A percentile compares a stretch with the other conserved stretches of the same genome.
Evolutionary conservation across 2,797 vertebrate genomes (phyloP).

Genomic region (Gymnoscopelus microlampas): DNA sequence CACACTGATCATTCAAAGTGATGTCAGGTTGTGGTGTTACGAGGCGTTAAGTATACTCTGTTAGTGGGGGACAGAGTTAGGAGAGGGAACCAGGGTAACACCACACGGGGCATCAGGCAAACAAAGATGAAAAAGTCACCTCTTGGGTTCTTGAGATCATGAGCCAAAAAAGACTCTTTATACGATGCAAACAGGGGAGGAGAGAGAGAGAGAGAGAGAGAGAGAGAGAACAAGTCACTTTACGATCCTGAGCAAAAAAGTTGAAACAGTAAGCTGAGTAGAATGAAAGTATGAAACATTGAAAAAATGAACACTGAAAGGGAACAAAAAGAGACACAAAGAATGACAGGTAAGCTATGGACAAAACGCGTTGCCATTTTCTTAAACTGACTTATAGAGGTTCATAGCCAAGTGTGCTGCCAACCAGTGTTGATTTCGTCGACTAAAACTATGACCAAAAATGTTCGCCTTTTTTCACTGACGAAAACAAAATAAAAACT

Average conservation of each 20-base stretch:
- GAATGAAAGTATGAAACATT: conserved; percentile 42
- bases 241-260: conserved; percentile 72
- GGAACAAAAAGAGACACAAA: conserved; percentile 6
- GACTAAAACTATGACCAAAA: no score
- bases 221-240: conserved; percentile 84
- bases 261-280: conserved; percentile 40
- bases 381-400: conserved; percentile 54
- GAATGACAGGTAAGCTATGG: conserved; percentile 15
- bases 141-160: conserved; percentile 99
- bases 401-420: background rate
- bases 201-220: conserved; percentile 81
- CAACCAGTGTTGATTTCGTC: background rate
- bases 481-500: no score
- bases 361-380: conserved; percentile 65
- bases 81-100: conserved; percentile 7
- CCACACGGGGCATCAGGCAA: conserved; percentile 68
- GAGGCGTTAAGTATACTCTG: conserved; percentile 28
- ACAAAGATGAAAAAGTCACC: conserved; percentile 91
- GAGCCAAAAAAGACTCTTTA: conserved; percentile 99
- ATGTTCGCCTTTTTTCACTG: no score
- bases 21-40: conserved; percentile 16
- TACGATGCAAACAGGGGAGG: conserved; percentile 75
- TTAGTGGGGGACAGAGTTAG: conserved; percentile 65
- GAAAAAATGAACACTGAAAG: conserved; percentile 30
- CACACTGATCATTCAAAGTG: conserved; percentile 22